Evolutionary conservation across 2,797 vertebrate species (phyloP).

Genomic region (Pipistrellus nathusii): DNA sequence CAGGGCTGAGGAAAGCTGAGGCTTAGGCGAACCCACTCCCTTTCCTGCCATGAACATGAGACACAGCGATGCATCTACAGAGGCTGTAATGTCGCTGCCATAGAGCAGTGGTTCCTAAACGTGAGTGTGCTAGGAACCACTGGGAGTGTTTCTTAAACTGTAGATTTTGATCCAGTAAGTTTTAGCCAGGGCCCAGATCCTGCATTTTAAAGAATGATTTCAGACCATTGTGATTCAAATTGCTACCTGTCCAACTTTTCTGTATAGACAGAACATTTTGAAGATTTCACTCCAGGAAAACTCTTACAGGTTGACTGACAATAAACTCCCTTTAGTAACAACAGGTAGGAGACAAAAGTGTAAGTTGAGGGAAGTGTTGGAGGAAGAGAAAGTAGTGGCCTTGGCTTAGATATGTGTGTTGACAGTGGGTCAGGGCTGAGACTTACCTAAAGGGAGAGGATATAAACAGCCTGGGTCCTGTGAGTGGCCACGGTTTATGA

Average conservation of each 20-base stretch:
- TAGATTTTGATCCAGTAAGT: neutral
- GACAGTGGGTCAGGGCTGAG: neutral
- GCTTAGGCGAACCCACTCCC: neutral
- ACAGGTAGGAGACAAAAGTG: neutral
- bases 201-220: neutral
- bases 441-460: neutral
- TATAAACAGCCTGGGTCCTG: neutral
- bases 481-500: neutral
- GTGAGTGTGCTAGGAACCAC: neutral
- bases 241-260: neutral
- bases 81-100: neutral
- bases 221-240: neutral
- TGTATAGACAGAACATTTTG: neutral
- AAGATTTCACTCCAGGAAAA: slow-evolving; percentile 2
- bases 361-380: neutral
- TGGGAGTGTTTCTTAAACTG: neutral
- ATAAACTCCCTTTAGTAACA: neutral
- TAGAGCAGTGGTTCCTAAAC: neutral
- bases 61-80: neutral
- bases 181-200: neutral
- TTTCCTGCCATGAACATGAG: neutral
- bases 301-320: neutral
- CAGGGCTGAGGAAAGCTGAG: neutral
- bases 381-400: neutral
- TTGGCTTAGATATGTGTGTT: neutral